Percentiles rank a stretch among this genome's conserved stretches.
These are phyloP conservation scores for Philhelius pedissequus DNA, from an alignment of 2,888 invertebrate genomes.

Conservation along the genomic window DNA sequence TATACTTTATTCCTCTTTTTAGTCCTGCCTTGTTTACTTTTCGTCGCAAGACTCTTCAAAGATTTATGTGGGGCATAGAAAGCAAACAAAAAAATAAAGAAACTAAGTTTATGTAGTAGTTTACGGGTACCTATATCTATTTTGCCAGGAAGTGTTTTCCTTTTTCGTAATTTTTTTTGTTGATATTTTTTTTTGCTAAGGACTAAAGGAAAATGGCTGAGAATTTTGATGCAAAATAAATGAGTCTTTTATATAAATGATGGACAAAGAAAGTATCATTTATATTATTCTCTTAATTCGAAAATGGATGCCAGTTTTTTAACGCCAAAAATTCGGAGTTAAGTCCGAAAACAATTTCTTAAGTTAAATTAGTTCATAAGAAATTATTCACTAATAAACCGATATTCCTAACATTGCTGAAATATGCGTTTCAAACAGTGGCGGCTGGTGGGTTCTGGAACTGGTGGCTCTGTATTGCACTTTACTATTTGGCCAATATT, in stretches of 20 bases:
- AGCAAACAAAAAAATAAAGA: neutral
- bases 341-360: too few species aligned
- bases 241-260: conserved; percentile 63
- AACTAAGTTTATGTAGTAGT: conserved; percentile 14
- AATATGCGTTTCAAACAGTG: too few species aligned
- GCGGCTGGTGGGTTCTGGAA: too few species aligned
- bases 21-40: conserved; percentile 34
- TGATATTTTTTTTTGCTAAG: neutral
- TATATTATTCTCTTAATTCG: conserved; percentile 41
- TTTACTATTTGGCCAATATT: too few species aligned
- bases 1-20: conserved; percentile 25
- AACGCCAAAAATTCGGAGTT: too few species aligned
- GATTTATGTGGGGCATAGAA: conserved; percentile 48
- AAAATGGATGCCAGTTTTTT: conserved; percentile 14
- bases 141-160: neutral
- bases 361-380: too few species aligned
- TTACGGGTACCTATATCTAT: neutral
- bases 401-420: too few species aligned
- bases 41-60: conserved; percentile 10
- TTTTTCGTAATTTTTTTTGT: neutral
- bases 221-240: conserved; percentile 38
- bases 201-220: conserved; percentile 29
- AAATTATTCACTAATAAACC: too few species aligned
- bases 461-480: too few species aligned
- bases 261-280: conserved; percentile 19